Base-by-base conservation (phyloP, 2,113 vertebrate species). In the Dicrurus megarhynchus region DNA sequence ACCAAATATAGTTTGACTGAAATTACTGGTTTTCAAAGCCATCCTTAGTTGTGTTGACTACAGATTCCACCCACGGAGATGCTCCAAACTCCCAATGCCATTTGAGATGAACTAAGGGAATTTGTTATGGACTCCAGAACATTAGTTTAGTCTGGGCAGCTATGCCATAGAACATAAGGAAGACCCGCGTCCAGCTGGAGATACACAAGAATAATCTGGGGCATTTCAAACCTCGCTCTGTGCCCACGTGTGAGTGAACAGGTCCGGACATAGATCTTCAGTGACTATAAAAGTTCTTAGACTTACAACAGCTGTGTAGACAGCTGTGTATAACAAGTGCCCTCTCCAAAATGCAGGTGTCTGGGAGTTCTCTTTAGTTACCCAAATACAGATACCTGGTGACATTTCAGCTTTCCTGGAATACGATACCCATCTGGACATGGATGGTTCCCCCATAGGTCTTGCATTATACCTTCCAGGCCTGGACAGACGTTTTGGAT, bases 181-280 rank as follows among this genome's bases (percentile, higher is more conserved):
- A n/a, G 2, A 28, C 7, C 13, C 0, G 0, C 1, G 4, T 57
- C 32, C 21, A 78, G 6, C 21, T 65, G 42, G 37, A 47, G 35
- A 53, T 8, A 17, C 4, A 74, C 5, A 13, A 37, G 21, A 8
- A 50, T n/a, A 70, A 49, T 78, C 19, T 57, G 49, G 27, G 30
- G 7, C 33, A 30, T 86, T 93, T 59, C 20, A 83, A 26, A n/a
- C 26, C 35, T 46, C 52, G n/a, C 5, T 55, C 3, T 56, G 33
- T 59, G 33, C 16, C 28, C 49, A 27, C 8, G 23, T 18, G 8
- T n/a, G 35, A 37, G 18, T 23, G 55, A 33, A 79, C 9, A 63
- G 63, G 16, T 26, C 70, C 94, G 17, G 3, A 7, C 24, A 49
- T 5, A 42, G 33, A 32, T 5, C 17, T 63, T 22, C 23, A 63